Base-by-base conservation (phyloP, 2,888 invertebrate species). In the Agapostemon virescens region DNA sequence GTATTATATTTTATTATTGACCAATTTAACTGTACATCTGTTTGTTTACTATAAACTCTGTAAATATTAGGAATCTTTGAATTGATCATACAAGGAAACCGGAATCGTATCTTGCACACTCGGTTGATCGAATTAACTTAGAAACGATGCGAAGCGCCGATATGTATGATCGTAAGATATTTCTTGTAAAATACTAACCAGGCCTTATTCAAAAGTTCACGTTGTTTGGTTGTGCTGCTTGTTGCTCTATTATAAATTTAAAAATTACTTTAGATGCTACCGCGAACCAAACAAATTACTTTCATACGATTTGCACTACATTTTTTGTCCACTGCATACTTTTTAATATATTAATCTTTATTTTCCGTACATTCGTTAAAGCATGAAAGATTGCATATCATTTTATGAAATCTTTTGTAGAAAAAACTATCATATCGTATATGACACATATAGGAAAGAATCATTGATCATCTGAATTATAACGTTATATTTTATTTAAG, bases 1-100 rank as follows among this genome's bases (percentile, higher is more conserved):
- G 42, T 87, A 79, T 85, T 84, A 83, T 79, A 83, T 82, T 84
- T 84, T 73, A 81, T 68, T 86, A 73, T 79, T 63, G 58, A 87
- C 69, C 73, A 73, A 71, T 66, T 77, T 80, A 74, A 85, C 79
- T 83, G 71, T 81, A 80, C 36, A 79, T 82, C 69, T 40, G 82
- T 87, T 55, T 52, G 52, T 84, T 77, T 74, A 52, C 52, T 49
- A 40, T 70, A 30, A 77, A 81, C 78, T 84, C 20, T 74, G 69
- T 83, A 84, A 63, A 84, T 83, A 82, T 49, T 81, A 81, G 70
- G 33, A n/a, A 70, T 69, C 33, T 68, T 77, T 69, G 38, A 72
- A 73, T 79, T 68, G 30, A 72, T 79, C 61, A 68, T 49, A 69
- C 52, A 69, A 23, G 45, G 63, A 67, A 73, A 42, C 33, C n/a